Base-by-base conservation (phyloP, 2,113 vertebrate species). In the Sylvietta virens region DNA sequence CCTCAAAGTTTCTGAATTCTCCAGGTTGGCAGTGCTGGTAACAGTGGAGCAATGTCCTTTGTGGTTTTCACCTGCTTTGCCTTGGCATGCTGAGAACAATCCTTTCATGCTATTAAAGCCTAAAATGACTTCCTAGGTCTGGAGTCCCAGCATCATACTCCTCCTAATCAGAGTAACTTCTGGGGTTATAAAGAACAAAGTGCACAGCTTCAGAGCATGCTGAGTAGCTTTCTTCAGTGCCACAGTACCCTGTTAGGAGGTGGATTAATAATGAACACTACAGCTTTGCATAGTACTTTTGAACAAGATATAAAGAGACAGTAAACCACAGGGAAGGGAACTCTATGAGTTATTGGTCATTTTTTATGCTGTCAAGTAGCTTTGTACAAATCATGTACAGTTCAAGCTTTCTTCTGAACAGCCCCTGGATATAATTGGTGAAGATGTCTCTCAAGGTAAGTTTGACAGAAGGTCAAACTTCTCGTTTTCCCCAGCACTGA, bases 401-500 rank as follows among this genome's bases (percentile, higher is more conserved):
- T 89, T 90, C 6, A 9, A 58, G 42, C 66, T 92, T 79, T 90
- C 60, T 80, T 88, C 82, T 56, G 45, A 90, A 45, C 26, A 83
- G 66, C 66, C 44, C 22, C 65, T 67, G 54, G 57, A 42, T 91
- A 39, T 96, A 96, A 95, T 80, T 92, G 94, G 90, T 73, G 86
- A 94, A 95, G 66, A 89, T 92, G 82, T 88, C 79, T 96, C 94
- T 95, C 76, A 80, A 96, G 86, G 50, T 86, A 86, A 82, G 61
- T 95, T 96, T 97, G 97, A 97, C 93, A 93, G 95, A 97, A 97
- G 94, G 97, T 81, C 94, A 97, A 56, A 94, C 61, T 91, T 93
- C 94, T 97, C 76, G 62, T 97, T 98, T 98, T 96, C 90, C 90
- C 37, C 61, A 54, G 81, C 39, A 26, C 37, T 97, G 95, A 92